Evolutionary conservation across 2,888 invertebrate genomes (phyloP), one percentile per base, ranked within the genome.

Genomic region (Gasteruption jaculator): DNA sequence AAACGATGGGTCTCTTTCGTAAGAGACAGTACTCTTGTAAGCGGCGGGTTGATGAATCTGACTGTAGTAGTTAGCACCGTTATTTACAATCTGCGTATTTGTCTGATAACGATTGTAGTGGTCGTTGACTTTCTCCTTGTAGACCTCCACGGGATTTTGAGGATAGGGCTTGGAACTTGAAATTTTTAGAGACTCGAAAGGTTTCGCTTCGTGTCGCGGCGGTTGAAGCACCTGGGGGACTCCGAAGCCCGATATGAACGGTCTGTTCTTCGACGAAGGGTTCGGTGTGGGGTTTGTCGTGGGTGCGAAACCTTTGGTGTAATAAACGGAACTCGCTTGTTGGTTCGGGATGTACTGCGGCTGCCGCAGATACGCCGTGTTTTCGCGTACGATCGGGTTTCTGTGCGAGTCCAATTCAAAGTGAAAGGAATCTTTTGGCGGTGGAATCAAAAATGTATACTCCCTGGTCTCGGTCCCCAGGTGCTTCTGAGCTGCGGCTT

Each of bases 381-480:
- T 61, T 7, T 67, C 66, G 1, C 62, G 48, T 3, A 63, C 31
- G 3, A 60, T 45, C 1, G 59, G 41, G 18, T 66, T 66, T 20
- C 64, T 54, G 14, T 60, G 56, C 2, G 61, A 48, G 16, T 63
- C 64, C 4, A 66, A 7, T 21, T 68, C 68, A 49, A 63, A 68
- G 5, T 64, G 53, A 12, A 64, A 57, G 0, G 54, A 53, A 24
- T 68, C 67, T 16, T 63, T 59, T 0, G 67, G 67, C 3, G 68
- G 65, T 0, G 68, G 68, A 10, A 68, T 37, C 26, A 68, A 46
- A 32, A 68, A 68, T 2, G 65, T 58, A 41, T 63, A 68, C 35
- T 65, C 63, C 8, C 60, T 52, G 0, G 64, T 65, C 20, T 65
- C 68, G 26, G 64, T 57, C 1, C 56, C 45, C 1, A 56, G 29